Base-by-base conservation (phyloP, 2,797 vertebrate species). In the Sarcoramphus papa region DNA sequence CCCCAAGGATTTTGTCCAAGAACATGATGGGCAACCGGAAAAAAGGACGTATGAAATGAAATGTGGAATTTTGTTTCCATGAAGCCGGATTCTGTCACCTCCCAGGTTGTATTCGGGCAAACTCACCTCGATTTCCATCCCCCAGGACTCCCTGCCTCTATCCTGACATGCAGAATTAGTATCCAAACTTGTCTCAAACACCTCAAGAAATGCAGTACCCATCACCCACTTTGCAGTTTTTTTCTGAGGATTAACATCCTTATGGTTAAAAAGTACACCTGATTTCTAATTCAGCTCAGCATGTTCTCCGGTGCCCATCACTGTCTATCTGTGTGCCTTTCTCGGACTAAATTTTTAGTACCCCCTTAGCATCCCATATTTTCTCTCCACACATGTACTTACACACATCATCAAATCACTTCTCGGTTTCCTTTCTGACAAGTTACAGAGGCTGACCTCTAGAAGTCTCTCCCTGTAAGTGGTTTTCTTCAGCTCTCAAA, bases 391-490 rank as follows among this genome's bases (percentile, higher is more conserved):
- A 59, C 67, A 47, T 79, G 56, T 94, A 81, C 92, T 96, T 79
- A 82, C 1, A 31, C 83, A 93, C 88, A 60, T 95, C 90, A 93
- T 87, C 94, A 93, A 83, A 93, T 95, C 90, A 74, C 90, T 73
- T 90, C 93, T 90, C 25, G 1, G 92, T 79, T 95, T 95, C 82
- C 95, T 74, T 95, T 94, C 77, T 97, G 95, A 93, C 85, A 80
- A 95, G 96, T 93, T 92, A 90, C 76, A 63, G 93, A 74, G 74
- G 60, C 85, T 94, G 96, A 95, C 96, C 93, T 95, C 95, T 73
- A 94, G 68, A 88, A 96, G 65, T 90, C 54, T 93, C 63, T 95
- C 85, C n/a, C 85, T 85, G 65, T 93, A 97, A 97, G 93, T 93
- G 74, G 73, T 95, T 95, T 95, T 95, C 94, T 88, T 92, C 91